Percentiles rank a stretch among this genome's conserved stretches.
Conservation (phyloP, 92 coral and sea anemone species). For the Palythoa heliodiscus region DNA sequence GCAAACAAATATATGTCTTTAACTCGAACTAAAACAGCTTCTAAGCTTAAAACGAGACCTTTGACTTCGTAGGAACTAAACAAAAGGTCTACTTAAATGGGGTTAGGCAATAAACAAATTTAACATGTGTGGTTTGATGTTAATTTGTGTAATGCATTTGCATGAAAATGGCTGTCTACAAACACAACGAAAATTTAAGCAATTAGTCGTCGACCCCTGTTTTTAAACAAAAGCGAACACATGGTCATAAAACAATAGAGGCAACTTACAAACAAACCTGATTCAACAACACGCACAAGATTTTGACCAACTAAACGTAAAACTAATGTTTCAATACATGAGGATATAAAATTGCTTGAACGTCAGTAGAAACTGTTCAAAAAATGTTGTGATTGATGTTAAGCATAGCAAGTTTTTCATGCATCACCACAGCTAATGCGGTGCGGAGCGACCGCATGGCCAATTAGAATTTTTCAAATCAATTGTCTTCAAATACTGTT, state of each 20-base stretch:
- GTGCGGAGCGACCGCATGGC: conserved; percentile 16
- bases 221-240: conserved; percentile 32
- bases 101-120: conserved; percentile 26
- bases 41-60: conserved; percentile 15
- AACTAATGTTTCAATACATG: neutral
- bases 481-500: conserved; percentile 29
- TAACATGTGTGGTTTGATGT: conserved; percentile 32
- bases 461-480: conserved; percentile 11
- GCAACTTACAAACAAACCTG: neutral
- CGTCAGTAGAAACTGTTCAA: neutral
- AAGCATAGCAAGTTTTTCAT: neutral
- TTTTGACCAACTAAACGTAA: neutral
- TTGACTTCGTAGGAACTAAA: neutral
- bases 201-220: conserved; percentile 8
- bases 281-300: conserved; percentile 12
- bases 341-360: neutral
- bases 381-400: neutral
- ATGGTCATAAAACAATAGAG: conserved; percentile 5
- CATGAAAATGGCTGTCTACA: conserved; percentile 30
- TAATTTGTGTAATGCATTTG: neutral
- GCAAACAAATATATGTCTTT: neutral
- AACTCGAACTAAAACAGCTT: conserved; percentile 31
- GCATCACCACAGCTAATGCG: conserved; percentile 1
- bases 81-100: conserved; percentile 31
- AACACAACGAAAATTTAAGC: conserved; percentile 29